Percentiles rank a stretch among this genome's conserved stretches.
These are phyloP conservation scores for Myiozetetes cayanensis DNA, from an alignment of 2,113 vertebrate species.

Conservation along the genomic window DNA sequence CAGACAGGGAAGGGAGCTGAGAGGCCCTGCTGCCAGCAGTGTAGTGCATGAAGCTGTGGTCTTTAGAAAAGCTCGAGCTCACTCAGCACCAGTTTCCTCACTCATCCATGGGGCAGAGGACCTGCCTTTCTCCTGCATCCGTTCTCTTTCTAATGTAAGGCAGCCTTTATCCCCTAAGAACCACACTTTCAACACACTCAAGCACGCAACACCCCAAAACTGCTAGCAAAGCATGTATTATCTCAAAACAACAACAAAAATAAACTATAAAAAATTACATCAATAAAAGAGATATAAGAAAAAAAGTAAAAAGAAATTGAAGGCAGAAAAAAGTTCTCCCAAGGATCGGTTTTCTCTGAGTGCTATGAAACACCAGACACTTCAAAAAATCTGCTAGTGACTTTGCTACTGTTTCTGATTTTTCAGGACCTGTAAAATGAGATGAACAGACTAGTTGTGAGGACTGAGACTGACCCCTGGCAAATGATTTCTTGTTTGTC, in stretches of 20 bases:
- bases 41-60: fast-evolving
- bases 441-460: neutral
- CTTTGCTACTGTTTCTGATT: neutral
- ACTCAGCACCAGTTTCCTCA: neutral
- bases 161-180: neutral
- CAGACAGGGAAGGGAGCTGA: neutral
- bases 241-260: neutral
- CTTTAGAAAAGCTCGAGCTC: neutral
- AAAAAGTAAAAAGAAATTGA: neutral
- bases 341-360: neutral
- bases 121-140: neutral
- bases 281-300: neutral
- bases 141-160: neutral
- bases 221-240: neutral
- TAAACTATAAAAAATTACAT: neutral
- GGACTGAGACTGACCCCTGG: neutral
- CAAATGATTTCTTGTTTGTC: neutral
- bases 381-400: neutral
- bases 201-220: neutral
- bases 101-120: neutral
- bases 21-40: neutral
- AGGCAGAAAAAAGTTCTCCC: neutral
- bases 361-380: neutral
- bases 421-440: neutral
- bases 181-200: no score